Evolutionary conservation across 2,797 vertebrate genomes (phyloP).

Genomic region (Lophotriccus pileatus): DNA sequence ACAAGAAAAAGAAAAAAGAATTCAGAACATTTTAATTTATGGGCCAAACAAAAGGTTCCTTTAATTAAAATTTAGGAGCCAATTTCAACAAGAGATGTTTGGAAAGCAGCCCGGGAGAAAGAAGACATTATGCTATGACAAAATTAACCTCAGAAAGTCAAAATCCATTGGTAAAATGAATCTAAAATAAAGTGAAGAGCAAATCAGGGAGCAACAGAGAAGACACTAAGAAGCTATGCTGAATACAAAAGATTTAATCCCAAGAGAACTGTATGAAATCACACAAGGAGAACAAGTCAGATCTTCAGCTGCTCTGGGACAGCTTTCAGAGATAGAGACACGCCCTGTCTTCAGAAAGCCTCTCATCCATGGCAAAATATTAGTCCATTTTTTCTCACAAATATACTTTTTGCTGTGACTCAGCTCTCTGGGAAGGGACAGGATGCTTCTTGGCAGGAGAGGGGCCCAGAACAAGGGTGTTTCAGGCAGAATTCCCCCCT

Average conservation of each 20-base stretch:
- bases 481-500: background rate
- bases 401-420: background rate
- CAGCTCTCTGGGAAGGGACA: background rate
- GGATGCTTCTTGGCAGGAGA: background rate
- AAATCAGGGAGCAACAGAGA: background rate
- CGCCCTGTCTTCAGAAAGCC: background rate
- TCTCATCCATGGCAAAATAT: background rate
- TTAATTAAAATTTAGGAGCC: constrained; percentile 74
- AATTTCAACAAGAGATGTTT: constrained; percentile 32
- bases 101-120: constrained; percentile 57
- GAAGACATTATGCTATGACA: constrained; percentile 41
- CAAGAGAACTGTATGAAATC: background rate
- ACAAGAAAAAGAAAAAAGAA: background rate
- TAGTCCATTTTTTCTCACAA: background rate
- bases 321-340: background rate
- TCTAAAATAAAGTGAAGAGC: background rate
- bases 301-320: background rate
- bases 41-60: constrained; percentile 44
- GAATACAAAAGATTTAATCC: background rate
- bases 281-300: background rate
- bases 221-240: background rate
- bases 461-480: background rate
- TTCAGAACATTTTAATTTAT: constrained; percentile 65
- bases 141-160: constrained; percentile 52
- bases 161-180: constrained; percentile 2